These are phyloP conservation scores for Oasisia sp. DNA, from an alignment of 2,888 invertebrate genomes.

Conservation along the genomic window DNA sequence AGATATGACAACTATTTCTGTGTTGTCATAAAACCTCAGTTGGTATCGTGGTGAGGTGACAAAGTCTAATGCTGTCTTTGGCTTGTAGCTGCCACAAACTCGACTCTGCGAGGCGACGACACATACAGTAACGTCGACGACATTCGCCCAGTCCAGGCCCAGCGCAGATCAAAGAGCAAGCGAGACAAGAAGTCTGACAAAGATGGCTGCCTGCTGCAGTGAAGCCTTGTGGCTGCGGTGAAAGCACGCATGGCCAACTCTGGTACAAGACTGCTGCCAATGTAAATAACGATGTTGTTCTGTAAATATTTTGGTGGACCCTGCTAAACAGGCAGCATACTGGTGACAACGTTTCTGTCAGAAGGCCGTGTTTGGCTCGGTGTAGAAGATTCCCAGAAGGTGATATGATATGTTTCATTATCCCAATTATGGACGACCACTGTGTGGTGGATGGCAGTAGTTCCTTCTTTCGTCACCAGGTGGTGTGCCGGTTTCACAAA, in stretches of 20 bases:
- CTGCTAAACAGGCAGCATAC: background rate
- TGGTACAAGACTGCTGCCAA: background rate
- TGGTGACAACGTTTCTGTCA: background rate
- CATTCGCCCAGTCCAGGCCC: background rate
- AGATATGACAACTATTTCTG: background rate
- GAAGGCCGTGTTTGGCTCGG: background rate
- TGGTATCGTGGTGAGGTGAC: background rate
- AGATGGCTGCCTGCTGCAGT: background rate
- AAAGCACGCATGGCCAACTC: background rate
- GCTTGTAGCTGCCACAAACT: background rate
- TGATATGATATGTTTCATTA: background rate
- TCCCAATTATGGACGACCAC: background rate
- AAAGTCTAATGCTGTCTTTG: background rate
- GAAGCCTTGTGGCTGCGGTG: background rate
- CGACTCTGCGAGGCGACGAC: background rate
- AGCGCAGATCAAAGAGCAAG: background rate
- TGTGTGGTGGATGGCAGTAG: background rate
- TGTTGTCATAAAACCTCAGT: background rate
- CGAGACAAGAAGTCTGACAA: background rate
- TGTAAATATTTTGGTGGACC: slow-evolving; percentile 1
- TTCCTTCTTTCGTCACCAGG: background rate
- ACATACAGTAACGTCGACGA: background rate
- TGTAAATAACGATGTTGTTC: background rate
- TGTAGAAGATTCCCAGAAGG: background rate
- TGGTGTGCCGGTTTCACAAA: background rate